Evolutionary conservation across 2,888 invertebrate species (phyloP).

Genomic region (Nemotelus nigrinus): DNA sequence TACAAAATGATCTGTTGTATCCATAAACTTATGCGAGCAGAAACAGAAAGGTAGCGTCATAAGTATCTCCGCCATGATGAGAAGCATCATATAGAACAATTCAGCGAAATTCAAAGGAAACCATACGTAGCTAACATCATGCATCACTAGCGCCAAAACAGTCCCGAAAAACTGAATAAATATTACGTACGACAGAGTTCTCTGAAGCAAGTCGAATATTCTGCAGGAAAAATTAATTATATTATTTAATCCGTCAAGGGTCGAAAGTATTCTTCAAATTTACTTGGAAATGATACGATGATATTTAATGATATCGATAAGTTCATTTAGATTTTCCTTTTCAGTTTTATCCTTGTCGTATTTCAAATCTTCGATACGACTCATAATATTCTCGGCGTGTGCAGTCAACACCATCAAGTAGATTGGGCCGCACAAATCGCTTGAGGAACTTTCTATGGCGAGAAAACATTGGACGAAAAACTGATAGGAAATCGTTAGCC

Average conservation of each 20-base stretch:
- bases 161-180: not conserved
- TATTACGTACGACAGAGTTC: slow-evolving; percentile 15
- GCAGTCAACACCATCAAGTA: not conserved
- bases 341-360: not conserved
- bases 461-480: not conserved
- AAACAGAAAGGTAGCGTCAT: slow-evolving; percentile 25
- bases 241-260: not conserved
- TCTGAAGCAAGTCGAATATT: slow-evolving; percentile 9
- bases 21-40: slow-evolving; percentile 22
- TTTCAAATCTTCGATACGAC: slow-evolving; percentile 1
- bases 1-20: not conserved
- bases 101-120: not conserved
- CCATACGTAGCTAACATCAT: not conserved
- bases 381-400: slow-evolving; percentile 3
- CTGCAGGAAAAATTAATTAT: not conserved
- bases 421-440: slow-evolving; percentile 9
- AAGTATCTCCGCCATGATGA: not conserved
- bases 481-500: slow-evolving; percentile 17
- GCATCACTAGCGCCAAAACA: not conserved
- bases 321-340: not conserved
- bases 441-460: not conserved
- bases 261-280: not conserved
- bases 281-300: slow-evolving; percentile 8
- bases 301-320: slow-evolving; percentile 9
- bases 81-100: not conserved